Base-by-base conservation (phyloP, 2,113 vertebrate genomes). In the Pomatorhinus ruficollis region DNA sequence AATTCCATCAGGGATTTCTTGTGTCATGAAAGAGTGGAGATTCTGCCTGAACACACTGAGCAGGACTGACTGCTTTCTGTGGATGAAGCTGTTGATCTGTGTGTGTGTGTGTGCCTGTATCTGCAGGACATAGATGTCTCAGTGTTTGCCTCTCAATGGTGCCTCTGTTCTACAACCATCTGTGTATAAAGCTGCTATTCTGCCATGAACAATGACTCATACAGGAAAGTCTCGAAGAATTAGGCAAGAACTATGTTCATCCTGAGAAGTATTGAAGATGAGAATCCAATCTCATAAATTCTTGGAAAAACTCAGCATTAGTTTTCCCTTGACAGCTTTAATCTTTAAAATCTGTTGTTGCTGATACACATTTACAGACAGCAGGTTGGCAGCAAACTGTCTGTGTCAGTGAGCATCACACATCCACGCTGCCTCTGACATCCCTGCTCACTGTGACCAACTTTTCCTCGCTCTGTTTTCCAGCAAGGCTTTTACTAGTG, bases 101-200 rank as follows among this genome's bases (percentile, higher is more conserved):
- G 79, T 93, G 21, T 89, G 53, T 82, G 64, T 88, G 79, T 90
- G 66, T 75, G 94, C 81, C 87, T 95, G 80, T 76, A 92, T 94
- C 89, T 96, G 91, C 78, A 84, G 83, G 81, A 93, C 94, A 95
- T 68, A 94, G 87, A 91, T 79, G 89, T 75, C 91, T 94, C 93
- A 90, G 80, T 96, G 91, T 95, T 96, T 92, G 85, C 84, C n/a
- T 91, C 77, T 97, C 95, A 97, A 97, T 97, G 57, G 74, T 76
- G 93, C 79, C 89, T 96, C 89, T 97, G 96, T 97, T 96, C 95
- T 35, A 65, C 91, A 89, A 82, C 87, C 96, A 96, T 96, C 96
- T 96, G 93, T 96, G 70, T 89, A 96, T 94, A 97, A 97, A 96
- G 95, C 95, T 97, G 83, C 94, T 96, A 96, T 96, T 97, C 93